Evolutionary conservation across 2,797 vertebrate species (phyloP).

Genomic region (Clarias laeviceps): DNA sequence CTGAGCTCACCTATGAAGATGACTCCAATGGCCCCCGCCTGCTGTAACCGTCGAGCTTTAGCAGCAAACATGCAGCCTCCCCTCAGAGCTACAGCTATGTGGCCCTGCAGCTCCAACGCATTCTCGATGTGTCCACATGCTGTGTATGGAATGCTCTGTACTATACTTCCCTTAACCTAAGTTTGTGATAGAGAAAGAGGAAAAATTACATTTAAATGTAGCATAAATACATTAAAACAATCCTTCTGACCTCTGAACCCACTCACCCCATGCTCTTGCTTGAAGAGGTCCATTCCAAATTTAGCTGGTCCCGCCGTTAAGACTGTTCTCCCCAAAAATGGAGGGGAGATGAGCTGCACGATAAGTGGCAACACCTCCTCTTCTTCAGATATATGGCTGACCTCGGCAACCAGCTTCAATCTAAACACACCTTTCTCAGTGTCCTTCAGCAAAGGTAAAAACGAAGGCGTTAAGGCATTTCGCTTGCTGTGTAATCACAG

Average conservation of each 20-base stretch:
- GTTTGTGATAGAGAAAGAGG: slow-evolving; percentile 53
- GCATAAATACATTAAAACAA: background rate
- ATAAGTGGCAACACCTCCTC: slow-evolving; percentile 74
- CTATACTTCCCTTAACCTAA: slow-evolving; percentile 77
- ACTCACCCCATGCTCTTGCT: slow-evolving; percentile 79
- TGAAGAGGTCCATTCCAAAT: slow-evolving; percentile 82
- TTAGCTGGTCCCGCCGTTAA: slow-evolving; percentile 81
- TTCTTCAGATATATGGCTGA: slow-evolving; percentile 70
- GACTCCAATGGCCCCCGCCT: slow-evolving; percentile 75
- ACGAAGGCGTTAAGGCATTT: background rate
- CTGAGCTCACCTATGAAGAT: slow-evolving; percentile 77
- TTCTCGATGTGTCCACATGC: slow-evolving; percentile 76
- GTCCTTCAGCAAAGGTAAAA: slow-evolving; percentile 20
- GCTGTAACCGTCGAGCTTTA: slow-evolving; percentile 78
- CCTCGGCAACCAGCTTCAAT: slow-evolving; percentile 78
- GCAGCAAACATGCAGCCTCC: slow-evolving; percentile 83
- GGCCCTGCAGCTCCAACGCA: slow-evolving; percentile 65
- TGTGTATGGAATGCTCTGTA: slow-evolving; percentile 74
- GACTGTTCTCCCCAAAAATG: slow-evolving; percentile 76
- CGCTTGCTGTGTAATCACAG: background rate
- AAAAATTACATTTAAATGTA: background rate
- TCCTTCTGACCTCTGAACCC: background rate
- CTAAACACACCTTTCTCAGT: slow-evolving; percentile 73
- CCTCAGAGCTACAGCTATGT: slow-evolving; percentile 73
- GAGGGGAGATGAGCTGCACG: slow-evolving; percentile 82